Base-by-base conservation (phyloP, 2,888 invertebrate genomes). In the Pollenia amentaria region DNA sequence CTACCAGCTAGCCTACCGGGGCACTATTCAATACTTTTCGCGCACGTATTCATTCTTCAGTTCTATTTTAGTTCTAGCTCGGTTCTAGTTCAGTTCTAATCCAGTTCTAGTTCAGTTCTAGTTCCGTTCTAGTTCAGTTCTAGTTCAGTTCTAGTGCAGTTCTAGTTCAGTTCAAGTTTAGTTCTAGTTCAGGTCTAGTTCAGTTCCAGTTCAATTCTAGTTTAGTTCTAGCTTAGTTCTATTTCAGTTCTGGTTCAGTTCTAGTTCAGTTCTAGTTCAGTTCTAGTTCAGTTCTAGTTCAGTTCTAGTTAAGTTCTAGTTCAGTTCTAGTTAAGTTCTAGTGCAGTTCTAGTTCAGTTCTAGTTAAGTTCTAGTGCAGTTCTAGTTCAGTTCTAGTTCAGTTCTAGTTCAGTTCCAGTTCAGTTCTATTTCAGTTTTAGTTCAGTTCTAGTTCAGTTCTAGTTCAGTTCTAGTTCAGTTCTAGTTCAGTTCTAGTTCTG, bases 281-380 rank as follows among this genome's bases (percentile, higher is more conserved):
- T 21, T 29, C 0, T 2, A 29, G 29, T 29, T 53, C 18, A 53
- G 18, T 21, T 53, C 53, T 9, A 18, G 16, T 53, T 18, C 18
- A 53, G 53, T 21, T 53, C 53, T 53, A 21, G 53, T 53, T 53
- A 4, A 10, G 53, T 53, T 53, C 53, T 53, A 53, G 53, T 53
- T 53, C 21, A 10, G 53, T 53, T 53, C 53, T 53, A 53, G 21
- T 53, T 53, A 18, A 10, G 53, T 2, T 29, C 29, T 29, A 29
- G 29, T 29, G 2, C 29, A 29, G 3, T 29, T 29, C 29, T 29
- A 29, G 8, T 53, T 18, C 18, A n/a, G n/a, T n/a, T n/a, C n/a
- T n/a, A n/a, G n/a, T 53, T 18, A 10, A 2, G 18, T 18, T 53
- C 18, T 53, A 53, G 53, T 53, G 18, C 53, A 10, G 53, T 18